phyloP scores from a whole-genome alignment of 2,888 invertebrate genomes.

The Cenopis cana region DNA sequence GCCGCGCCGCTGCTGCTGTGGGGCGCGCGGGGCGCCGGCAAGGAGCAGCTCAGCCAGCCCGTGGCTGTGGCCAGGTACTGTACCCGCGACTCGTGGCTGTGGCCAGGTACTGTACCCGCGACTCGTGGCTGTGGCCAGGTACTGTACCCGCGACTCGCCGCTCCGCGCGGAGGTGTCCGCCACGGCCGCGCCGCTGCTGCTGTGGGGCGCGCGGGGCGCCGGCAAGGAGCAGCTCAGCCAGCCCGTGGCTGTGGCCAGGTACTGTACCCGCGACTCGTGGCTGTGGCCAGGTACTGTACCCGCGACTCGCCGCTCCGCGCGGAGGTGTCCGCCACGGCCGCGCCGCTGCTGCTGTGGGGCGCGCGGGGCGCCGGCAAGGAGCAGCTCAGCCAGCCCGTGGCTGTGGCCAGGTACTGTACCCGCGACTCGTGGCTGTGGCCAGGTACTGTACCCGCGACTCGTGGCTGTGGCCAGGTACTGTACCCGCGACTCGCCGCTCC shows the following conservation, averaged over 20 bases:
- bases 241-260: conserved; percentile 91
- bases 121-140: conserved; percentile 91
- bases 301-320: conserved; percentile 92
- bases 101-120: no score
- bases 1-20: conserved; percentile 91
- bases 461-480: conserved; percentile 89
- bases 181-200: conserved; percentile 90
- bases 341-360: conserved; percentile 91
- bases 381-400: conserved; percentile 94
- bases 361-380: conserved; percentile 89
- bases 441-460: no score
- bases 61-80: conserved; percentile 89
- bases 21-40: conserved; percentile 90
- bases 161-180: conserved; percentile 86
- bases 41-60: conserved; percentile 93
- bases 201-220: conserved; percentile 90
- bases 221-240: conserved; percentile 93
- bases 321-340: conserved; percentile 89
- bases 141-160: conserved; percentile 63
- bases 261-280: conserved; percentile 63
- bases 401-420: conserved; percentile 86
- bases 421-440: no score
- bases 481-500: conserved; percentile 48
- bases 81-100: conserved; percentile 55
- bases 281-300: no score